Percentiles rank a stretch among this genome's conserved stretches.
Evolutionary conservation across 2,888 invertebrate species (phyloP).

Genomic region (Lasioglossum pauxillum): DNA sequence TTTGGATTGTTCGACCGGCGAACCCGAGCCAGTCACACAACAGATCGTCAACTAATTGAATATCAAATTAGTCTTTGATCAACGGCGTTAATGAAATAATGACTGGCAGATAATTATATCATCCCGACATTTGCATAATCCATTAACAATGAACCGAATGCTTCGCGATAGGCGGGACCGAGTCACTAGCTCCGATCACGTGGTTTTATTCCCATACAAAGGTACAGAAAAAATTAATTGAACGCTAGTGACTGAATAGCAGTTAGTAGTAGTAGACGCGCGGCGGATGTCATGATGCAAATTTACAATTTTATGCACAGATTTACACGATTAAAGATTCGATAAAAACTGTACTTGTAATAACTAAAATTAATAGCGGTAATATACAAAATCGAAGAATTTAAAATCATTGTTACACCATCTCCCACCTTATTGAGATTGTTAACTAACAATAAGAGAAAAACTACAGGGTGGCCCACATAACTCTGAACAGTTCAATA

Average conservation of each 20-base stretch:
- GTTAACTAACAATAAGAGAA: neutral
- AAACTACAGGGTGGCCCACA: too few relatives aligned
- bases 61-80: conserved; percentile 19
- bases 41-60: conserved; percentile 25
- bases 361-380: neutral
- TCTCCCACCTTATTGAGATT: neutral
- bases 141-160: neutral
- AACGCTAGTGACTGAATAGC: neutral
- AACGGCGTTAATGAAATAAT: neutral
- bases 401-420: neutral
- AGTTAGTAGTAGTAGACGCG: neutral
- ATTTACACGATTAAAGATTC: neutral
- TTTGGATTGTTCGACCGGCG: conserved; percentile 3
- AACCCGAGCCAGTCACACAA: neutral
- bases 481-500: too few relatives aligned
- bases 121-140: conserved; percentile 5
- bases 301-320: neutral
- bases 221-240: neutral
- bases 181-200: neutral
- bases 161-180: neutral
- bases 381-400: neutral
- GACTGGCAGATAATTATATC: neutral
- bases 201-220: neutral
- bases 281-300: neutral
- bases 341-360: neutral